Percentiles rank a stretch among this genome's conserved stretches.
These are phyloP conservation scores for Odontamblyopus rebecca DNA, from an alignment of 2,797 vertebrate genomes.

Conservation along the genomic window DNA sequence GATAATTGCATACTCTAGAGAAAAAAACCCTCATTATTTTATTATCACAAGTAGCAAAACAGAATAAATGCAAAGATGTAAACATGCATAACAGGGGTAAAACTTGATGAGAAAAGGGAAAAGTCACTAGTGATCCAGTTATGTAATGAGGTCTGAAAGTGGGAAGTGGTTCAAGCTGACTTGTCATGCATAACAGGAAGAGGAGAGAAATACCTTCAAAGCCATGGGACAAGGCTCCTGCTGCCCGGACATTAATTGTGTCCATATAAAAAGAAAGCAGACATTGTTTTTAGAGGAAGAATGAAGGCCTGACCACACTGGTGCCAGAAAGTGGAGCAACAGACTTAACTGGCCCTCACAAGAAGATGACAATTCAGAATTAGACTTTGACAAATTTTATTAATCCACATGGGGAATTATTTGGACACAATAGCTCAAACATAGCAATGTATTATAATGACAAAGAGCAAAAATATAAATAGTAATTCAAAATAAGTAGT, in stretches of 20 bases:
- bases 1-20: not conserved
- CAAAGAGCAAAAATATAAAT: too few species aligned
- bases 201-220: conserved; percentile 54
- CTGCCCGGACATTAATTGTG: conserved; percentile 23
- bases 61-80: conserved; percentile 13
- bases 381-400: too few species aligned
- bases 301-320: conserved; percentile 16
- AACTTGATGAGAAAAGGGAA: conserved; percentile 52
- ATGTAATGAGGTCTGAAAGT: conserved; percentile 72
- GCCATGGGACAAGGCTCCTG: conserved; percentile 39
- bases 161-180: conserved; percentile 65
- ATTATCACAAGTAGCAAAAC: conserved; percentile 25
- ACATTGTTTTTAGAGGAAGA: conserved; percentile 28
- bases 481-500: too few species aligned
- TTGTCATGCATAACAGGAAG: conserved; percentile 65
- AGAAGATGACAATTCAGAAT: not conserved
- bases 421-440: too few species aligned
- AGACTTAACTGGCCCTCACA: not conserved
- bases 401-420: too few species aligned
- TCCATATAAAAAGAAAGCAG: conserved; percentile 24
- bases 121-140: conserved; percentile 65
- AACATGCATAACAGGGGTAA: not conserved
- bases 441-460: too few species aligned
- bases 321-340: not conserved
- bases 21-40: not conserved